Evolutionary conservation across 2,113 vertebrate species (phyloP).

Genomic region (Mastomys coucha): DNA sequence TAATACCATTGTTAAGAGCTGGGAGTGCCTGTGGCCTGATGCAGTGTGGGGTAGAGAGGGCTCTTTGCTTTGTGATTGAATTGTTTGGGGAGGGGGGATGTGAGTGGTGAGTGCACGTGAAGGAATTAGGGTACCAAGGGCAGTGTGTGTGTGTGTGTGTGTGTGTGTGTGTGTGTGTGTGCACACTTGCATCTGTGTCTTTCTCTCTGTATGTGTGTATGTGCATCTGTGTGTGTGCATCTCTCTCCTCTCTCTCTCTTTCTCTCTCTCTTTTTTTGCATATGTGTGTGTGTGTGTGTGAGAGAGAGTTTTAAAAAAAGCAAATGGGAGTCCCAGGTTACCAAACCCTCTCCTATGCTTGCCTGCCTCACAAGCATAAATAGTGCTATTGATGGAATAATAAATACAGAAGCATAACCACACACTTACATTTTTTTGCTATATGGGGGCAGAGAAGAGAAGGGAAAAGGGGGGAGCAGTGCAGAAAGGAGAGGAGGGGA

Average conservation of each 20-base stretch:
- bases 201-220: no score
- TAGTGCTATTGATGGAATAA: not conserved
- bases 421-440: not conserved
- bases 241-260: no score
- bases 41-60: not conserved
- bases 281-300: no score
- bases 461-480: accelerated
- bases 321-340: not conserved
- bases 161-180: not conserved
- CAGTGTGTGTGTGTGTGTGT: not conserved
- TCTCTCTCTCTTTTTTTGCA: no score
- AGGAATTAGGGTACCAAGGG: not conserved
- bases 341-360: not conserved
- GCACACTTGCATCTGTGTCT: no score
- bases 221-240: no score
- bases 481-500: accelerated
- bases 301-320: not conserved
- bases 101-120: no score
- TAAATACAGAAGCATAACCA: not conserved
- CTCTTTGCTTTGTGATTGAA: not conserved
- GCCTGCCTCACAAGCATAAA: not conserved
- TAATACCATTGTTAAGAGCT: not conserved
- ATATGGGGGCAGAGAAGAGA: not conserved
- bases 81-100: not conserved
- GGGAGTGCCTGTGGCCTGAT: not conserved